Evolutionary conservation across 2,797 vertebrate genomes (phyloP), one percentile per base, ranked within the genome.

Genomic region (Chromis chromis): DNA sequence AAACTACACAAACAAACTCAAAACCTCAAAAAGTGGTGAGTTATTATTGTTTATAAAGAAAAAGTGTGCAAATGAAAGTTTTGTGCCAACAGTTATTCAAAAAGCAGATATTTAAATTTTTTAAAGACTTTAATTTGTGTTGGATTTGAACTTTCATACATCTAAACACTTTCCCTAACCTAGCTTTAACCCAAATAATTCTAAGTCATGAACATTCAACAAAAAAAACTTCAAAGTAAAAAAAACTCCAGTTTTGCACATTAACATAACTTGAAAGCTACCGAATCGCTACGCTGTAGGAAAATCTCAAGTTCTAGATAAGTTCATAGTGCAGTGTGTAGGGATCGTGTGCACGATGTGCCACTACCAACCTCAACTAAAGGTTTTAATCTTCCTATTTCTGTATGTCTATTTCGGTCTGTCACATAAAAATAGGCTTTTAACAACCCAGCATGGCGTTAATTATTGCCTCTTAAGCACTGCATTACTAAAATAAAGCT

Each of bases 341-440:
- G 75, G 64, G 71, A 79, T 65, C 57, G 71, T 86, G 76, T 84
- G 74, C 21, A 33, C 65, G 46, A 87, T 68, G 69, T 68, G 76
- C 85, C 80, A 69, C 76, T 73, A 80, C 79, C 82, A 89, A 90
- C 89, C 85, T 90, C 89, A 77, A 90, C 86, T 80, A 55, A 64
- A 81, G 76, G 79, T 74, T 86, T 94, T 82, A 79, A 87, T 92
- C 91, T 88, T 91, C 87, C 92, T 91, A 94, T 93, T 94, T 93
- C 92, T 91, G 90, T 86, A 54, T 67, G 86, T 92, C 94, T 95
- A 95, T 94, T 94, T 95, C 91, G 59, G 94, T 94, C 94, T 93
- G 94, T 94, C 94, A 92, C 84, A 82, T 95, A 94, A 95, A 94
- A 95, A 95, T 94, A 93, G 94, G 89, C 90, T 94, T 95, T 95